A percentile compares a stretch with the other conserved stretches of the same genome.
Evolutionary conservation across 1,140 invertebrate genomes (phyloP).

Genomic region (Drosophila pallidifrons): DNA sequence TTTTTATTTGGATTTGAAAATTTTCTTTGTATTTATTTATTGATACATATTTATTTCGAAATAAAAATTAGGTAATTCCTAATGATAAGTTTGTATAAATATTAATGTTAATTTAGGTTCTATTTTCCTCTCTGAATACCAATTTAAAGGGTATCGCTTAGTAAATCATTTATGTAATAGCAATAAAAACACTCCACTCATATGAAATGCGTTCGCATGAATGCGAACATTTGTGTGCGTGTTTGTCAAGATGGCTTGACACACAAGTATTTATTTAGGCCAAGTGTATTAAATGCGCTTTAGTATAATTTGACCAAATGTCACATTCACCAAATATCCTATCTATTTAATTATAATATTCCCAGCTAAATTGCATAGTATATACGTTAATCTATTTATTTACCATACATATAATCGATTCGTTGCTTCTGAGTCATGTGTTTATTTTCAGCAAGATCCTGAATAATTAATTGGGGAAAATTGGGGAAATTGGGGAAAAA

Average conservation of each 20-base stretch:
- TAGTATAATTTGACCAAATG: constrained; percentile 51
- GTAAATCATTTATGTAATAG: neutral
- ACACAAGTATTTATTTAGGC: constrained; percentile 60
- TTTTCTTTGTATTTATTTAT: too few relatives aligned
- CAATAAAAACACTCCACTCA: constrained; percentile 19
- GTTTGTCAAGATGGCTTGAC: constrained; percentile 2
- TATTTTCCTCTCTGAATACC: too few relatives aligned
- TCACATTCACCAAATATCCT: constrained; percentile 24
- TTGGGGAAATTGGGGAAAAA: neutral
- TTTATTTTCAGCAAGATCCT: neutral
- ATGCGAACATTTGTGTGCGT: constrained; percentile 9
- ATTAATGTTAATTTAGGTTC: too few relatives aligned
- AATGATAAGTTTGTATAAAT: too few relatives aligned
- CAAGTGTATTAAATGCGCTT: constrained; percentile 51
- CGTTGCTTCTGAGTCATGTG: neutral
- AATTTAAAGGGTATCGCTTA: constrained; percentile 1
- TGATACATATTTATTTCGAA: too few relatives aligned
- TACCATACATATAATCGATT: constrained; percentile 9
- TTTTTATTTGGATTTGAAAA: too few relatives aligned
- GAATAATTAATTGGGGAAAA: neutral
- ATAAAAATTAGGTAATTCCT: too few relatives aligned
- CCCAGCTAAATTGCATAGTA: constrained; percentile 11
- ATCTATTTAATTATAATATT: constrained; percentile 34
- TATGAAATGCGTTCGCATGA: constrained; percentile 18
- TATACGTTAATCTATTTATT: constrained; percentile 16